Percentiles rank a stretch among this genome's conserved stretches.
Conservation (phyloP, 2,797 vertebrate genomes). For the Delichon dasypus region DNA sequence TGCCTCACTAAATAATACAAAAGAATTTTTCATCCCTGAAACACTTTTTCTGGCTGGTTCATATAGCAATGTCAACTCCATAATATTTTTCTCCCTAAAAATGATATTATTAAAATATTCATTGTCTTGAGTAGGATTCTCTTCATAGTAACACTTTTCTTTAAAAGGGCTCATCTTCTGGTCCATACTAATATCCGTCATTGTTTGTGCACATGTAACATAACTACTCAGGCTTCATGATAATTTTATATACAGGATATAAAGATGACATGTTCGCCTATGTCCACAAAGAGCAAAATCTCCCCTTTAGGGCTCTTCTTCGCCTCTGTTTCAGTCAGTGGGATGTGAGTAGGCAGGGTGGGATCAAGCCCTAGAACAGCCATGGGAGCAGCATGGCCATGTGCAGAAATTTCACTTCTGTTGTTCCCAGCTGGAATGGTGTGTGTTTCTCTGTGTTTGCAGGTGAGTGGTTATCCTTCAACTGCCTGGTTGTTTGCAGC, state of each 20-base stretch:
- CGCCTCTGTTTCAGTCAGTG: not conserved
- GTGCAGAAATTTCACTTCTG: not conserved
- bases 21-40: not conserved
- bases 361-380: not conserved
- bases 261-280: not conserved
- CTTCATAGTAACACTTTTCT: not conserved
- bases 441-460: not conserved
- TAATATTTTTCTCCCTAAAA: not conserved
- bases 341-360: not conserved
- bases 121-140: not conserved
- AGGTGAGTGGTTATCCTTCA: not conserved
- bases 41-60: not conserved
- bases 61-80: not conserved
- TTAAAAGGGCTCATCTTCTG: not conserved
- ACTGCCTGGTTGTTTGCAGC: not conserved
- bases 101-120: not conserved
- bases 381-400: not conserved
- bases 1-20: not conserved
- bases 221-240: not conserved
- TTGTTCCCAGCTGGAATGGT: not conserved
- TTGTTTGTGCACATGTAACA: not conserved
- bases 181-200: not conserved
- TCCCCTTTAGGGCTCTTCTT: not conserved
- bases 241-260: not conserved
- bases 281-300: not conserved